These are phyloP conservation scores for Sorex fumeus DNA, from an alignment of 2,113 vertebrate genomes.

Conservation along the genomic window DNA sequence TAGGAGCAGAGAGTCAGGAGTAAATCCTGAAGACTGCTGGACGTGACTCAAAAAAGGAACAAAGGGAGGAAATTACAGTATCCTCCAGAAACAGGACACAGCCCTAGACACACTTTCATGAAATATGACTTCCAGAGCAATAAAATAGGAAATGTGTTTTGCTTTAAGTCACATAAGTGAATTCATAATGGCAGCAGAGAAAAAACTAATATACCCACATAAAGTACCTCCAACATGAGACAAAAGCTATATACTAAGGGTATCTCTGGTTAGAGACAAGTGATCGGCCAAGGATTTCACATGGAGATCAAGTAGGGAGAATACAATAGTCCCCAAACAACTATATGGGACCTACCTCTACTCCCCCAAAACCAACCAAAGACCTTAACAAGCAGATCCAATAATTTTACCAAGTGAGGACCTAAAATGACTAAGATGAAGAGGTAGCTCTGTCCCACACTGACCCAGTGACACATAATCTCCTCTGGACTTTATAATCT, in stretches of 20 bases:
- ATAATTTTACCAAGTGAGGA: neutral
- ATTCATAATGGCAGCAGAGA: neutral
- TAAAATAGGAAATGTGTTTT: neutral
- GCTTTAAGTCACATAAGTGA: neutral
- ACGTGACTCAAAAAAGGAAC: too few relatives aligned
- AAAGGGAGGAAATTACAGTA: too few relatives aligned
- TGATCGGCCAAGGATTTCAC: too few relatives aligned
- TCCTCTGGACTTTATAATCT: neutral
- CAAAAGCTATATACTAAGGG: neutral
- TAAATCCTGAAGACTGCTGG: too few relatives aligned
- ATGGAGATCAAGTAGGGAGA: neutral
- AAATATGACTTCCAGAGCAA: neutral
- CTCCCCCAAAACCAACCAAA: neutral
- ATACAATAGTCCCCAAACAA: neutral
- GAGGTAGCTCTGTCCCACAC: fast-evolving
- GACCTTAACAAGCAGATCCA: neutral
- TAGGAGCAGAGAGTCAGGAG: too few relatives aligned
- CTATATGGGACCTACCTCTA: neutral
- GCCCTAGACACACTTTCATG: neutral
- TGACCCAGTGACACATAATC: neutral
- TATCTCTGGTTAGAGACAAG: too few relatives aligned
- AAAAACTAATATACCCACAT: neutral
- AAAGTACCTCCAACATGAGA: too few relatives aligned
- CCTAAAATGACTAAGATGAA: neutral
- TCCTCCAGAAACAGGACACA: neutral